These are phyloP conservation scores for Enteromius trimaculatus DNA, from an alignment of 2,797 vertebrate species.

Conservation along the genomic window DNA sequence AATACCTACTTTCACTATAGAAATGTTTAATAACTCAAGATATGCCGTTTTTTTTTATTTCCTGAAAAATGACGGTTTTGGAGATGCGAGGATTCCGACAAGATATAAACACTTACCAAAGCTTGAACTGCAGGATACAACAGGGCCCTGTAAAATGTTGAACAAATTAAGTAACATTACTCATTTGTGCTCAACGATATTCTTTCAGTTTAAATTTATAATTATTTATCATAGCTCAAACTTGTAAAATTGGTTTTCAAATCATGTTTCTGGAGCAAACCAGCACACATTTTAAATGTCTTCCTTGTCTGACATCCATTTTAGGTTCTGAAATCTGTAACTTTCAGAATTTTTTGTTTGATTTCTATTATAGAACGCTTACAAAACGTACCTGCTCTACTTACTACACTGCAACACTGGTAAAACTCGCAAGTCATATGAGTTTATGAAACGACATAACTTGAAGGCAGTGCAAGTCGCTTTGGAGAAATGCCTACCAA, in stretches of 20 bases:
- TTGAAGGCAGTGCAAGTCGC: neutral
- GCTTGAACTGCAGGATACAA: conserved; percentile 17
- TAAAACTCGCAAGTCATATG: neutral
- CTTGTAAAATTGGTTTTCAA: neutral
- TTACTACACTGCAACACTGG: neutral
- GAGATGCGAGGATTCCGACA: too few relatives aligned
- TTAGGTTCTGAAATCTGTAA: neutral
- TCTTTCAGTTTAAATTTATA: too few relatives aligned
- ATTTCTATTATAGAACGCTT: neutral
- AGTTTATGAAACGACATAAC: neutral
- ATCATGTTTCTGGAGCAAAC: neutral
- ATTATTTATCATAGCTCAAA: too few relatives aligned
- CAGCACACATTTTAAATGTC: neutral
- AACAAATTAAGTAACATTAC: neutral
- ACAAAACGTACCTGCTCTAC: neutral
- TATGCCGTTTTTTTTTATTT: too few relatives aligned
- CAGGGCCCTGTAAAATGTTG: conserved; percentile 38
- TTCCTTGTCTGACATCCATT: neutral
- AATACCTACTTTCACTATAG: too few relatives aligned
- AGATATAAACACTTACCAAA: conserved; percentile 38
- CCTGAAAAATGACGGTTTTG: too few relatives aligned
- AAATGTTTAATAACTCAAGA: too few relatives aligned
- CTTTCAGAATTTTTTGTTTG: neutral
- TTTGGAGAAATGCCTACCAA: neutral
- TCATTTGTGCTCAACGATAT: neutral